Base-by-base conservation (phyloP, 2,113 vertebrate genomes). In the Tragulus kanchil region DNA sequence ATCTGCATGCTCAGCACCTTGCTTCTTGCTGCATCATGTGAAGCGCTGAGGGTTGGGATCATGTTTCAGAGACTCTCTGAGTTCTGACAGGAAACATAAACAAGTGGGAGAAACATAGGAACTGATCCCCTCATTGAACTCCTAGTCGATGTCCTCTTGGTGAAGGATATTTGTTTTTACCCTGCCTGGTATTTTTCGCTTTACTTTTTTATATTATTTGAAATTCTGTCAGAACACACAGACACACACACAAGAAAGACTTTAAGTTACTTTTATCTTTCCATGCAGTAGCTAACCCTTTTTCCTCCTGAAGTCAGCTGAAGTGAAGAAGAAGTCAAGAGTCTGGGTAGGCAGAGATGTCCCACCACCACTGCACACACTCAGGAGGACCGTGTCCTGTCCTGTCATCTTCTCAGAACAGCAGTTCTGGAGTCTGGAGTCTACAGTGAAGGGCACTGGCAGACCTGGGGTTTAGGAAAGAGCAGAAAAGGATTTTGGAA, bases 311-410 rank as follows among this genome's bases (percentile, higher is more conserved):
- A 73, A 23, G 15, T 19, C 45, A 81, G 42, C 77, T 50, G 1
- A 42, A 10, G 0, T n/a, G 69, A 31, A 31, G 16, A 31, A 48
- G 52, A 36, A 36, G 36, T 65, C 11, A 12, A 36, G 58, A 8
- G 58, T 17, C 2, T 21, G 13, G 19, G 25, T 1, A 21, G 65
- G 15, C 9, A 10, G 58, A 42, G 50, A 31, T 28, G 11, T 50
- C 12, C 6, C 6, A 28, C 31, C 26, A 6, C 3, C 5, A 50
- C 10, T 1, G 11, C 56, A 6, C 7, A 8, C 1, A 25, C 1
- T 9, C 28, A 10, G 8, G 75, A 84, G 26, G 3, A 3, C 71
- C 36, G 36, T 13, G 2, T 14, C 21, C 71, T 67, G 36, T 31
- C 48, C 48, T 87, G 14, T 2, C 16, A 0, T 59, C n/a, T 78